Percentiles rank a stretch among this genome's conserved stretches.
Evolutionary conservation across 2,888 invertebrate genomes (phyloP).

Genomic region (Dysmachus trigonus): DNA sequence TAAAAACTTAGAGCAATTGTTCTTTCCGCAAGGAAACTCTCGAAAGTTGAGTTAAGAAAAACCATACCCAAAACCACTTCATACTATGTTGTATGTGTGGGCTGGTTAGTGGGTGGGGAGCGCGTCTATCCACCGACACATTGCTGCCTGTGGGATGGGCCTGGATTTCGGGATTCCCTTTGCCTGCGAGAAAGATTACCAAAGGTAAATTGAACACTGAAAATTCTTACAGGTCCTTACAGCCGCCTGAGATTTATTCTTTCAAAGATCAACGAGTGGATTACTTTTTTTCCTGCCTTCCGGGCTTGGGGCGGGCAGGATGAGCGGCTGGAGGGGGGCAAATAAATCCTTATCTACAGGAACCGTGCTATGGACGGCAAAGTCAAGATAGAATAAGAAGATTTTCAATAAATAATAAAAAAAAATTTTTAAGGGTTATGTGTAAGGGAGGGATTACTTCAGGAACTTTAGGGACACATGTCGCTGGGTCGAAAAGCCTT

Average conservation of each 20-base stretch:
- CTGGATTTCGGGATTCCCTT: not conserved
- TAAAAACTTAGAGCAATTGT: not conserved
- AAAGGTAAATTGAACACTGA: conserved; percentile 13
- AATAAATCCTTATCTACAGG: not conserved
- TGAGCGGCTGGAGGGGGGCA: not conserved
- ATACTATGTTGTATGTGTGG: not conserved
- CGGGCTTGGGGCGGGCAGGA: not conserved
- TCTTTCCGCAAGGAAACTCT: not conserved
- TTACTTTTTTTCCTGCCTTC: not conserved
- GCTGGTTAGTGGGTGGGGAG: not conserved
- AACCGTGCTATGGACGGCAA: not conserved
- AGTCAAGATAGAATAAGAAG: not conserved
- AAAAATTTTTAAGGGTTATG: not conserved
- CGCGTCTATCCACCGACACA: not conserved
- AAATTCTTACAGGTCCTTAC: conserved; percentile 24
- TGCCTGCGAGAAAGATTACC: not conserved
- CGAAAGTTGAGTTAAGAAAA: conserved; percentile 15
- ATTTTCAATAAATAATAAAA: not conserved
- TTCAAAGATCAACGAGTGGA: conserved; percentile 8
- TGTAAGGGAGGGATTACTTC: not conserved
- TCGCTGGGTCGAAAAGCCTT: not conserved
- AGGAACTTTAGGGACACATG: not conserved
- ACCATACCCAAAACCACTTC: conserved; percentile 3
- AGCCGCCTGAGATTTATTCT: conserved; percentile 8
- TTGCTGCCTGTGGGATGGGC: not conserved